These are phyloP conservation scores for Scotopteryx bipunctaria DNA, from an alignment of 2,888 invertebrate genomes.

Conservation along the genomic window DNA sequence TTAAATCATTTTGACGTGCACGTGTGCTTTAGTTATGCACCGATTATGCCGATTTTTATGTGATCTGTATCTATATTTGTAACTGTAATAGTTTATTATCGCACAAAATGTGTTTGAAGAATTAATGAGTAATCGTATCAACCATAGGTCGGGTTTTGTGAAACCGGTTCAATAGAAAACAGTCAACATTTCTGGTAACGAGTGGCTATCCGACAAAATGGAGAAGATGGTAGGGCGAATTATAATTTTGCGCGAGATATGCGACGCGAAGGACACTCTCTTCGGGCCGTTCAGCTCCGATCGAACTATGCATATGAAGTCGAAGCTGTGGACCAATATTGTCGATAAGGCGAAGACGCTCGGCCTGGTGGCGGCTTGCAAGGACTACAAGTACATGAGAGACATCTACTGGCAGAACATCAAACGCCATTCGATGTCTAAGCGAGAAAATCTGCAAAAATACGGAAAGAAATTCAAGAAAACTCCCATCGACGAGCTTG, in stretches of 20 bases:
- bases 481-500: slow-evolving; percentile 24
- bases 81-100: too few relatives aligned
- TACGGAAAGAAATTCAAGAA: neutral
- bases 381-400: slow-evolving; percentile 32
- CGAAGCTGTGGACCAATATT: slow-evolving; percentile 27
- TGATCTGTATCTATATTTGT: too few relatives aligned
- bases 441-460: slow-evolving; percentile 13
- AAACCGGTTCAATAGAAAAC: neutral
- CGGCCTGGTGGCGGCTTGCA: slow-evolving; percentile 23
- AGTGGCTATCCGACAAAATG: slow-evolving; percentile 18
- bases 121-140: too few relatives aligned
- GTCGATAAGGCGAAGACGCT: slow-evolving; percentile 29
- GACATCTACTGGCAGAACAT: slow-evolving; percentile 36
- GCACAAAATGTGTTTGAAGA: too few relatives aligned
- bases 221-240: slow-evolving; percentile 29
- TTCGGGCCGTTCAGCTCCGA: slow-evolving; percentile 27
- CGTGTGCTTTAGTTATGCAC: too few relatives aligned
- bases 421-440: slow-evolving; percentile 21
- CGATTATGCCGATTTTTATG: too few relatives aligned
- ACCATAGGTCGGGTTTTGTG: neutral
- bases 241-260: slow-evolving; percentile 31
- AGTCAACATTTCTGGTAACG: neutral
- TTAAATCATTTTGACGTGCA: neutral
- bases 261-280: slow-evolving; percentile 25
- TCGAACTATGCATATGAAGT: slow-evolving; percentile 21